Evolutionary conservation across 2,113 vertebrate genomes (phyloP), one percentile per base, ranked within the genome.

Genomic region (Tetraodon nigroviridis): DNA sequence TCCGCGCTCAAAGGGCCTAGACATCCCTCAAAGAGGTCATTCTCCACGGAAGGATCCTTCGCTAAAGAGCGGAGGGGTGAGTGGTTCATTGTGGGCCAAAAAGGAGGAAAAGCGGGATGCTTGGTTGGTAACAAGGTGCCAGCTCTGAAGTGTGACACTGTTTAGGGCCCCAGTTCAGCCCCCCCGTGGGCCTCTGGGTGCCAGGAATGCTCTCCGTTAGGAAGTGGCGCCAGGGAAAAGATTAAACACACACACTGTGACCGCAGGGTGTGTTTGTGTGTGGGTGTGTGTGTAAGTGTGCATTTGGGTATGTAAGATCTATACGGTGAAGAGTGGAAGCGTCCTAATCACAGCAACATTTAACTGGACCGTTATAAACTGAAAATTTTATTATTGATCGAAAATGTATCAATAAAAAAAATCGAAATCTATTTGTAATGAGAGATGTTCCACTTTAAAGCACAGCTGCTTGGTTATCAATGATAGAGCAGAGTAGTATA

Each of bases 121-220:
- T 74, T 72, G 66, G 74, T 76, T 73, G 69, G 75, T 74, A 65
- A 65, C 54, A 17, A 70, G 67, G 70, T 86, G 86, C 84, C 86
- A 86, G 74, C 72, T 80, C 78, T 83, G 83, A 79, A 87, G 85
- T 85, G 84, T 82, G 85, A 86, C 83, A 71, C 76, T 67, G 70
- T 69, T 84, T 82, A 73, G 71, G 77, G 73, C 61, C 66, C 76
- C 57, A 64, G 71, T 59, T 53, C 51, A 62, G 73, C 69, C 84
- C 79, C 79, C 64, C 81, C 73, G 47, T 58, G 61, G 76, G 78
- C 83, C 75, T 81, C 81, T 65, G 69, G 74, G 74, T 82, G 87
- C 82, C 85, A 87, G 75, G 76, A 88, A 86, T 78, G 78, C 80
- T 86, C 82, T 78, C 78, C 67, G 81, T 64, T 66, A 74, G 67